Evolutionary conservation across 35 echinoderm and acorn worm species (phyloP).

Genomic region (Lytechinus variegatus): DNA sequence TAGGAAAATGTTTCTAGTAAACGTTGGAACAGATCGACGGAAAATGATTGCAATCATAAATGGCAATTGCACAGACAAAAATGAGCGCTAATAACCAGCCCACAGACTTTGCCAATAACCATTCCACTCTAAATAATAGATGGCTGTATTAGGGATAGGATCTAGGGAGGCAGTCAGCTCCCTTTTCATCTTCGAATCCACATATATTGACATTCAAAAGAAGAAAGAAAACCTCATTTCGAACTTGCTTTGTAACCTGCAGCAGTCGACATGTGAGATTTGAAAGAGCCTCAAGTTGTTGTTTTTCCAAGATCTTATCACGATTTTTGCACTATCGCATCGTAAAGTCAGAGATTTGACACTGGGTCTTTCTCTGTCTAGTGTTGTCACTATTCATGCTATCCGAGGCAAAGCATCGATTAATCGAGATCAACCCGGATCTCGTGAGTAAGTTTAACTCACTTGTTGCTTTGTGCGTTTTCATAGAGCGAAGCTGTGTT

Average conservation of each 20-base stretch:
- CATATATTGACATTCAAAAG: neutral
- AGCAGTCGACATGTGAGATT: constrained; percentile 31
- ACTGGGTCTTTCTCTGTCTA: neutral
- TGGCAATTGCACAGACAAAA: neutral
- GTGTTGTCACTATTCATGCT: no score
- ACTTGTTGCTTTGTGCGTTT: neutral
- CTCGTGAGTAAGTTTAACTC: neutral
- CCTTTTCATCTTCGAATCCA: neutral
- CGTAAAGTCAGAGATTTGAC: constrained; percentile 11
- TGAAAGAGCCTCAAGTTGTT: constrained; percentile 3
- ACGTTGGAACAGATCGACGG: no score
- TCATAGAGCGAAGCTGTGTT: neutral
- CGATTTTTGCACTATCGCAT: constrained; percentile 37
- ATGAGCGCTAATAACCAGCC: neutral
- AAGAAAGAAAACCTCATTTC: constrained; percentile 13
- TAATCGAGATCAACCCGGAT: neutral
- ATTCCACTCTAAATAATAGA: neutral
- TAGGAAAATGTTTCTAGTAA: no score
- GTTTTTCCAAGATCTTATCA: constrained; percentile 37
- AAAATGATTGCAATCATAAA: no score
- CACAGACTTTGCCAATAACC: neutral
- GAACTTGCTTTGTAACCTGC: neutral
- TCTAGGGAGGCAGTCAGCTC: neutral
- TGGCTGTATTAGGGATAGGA: neutral
- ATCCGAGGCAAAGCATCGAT: neutral